Evolutionary conservation across 2,113 vertebrate species (phyloP).

Genomic region (Grus americana): DNA sequence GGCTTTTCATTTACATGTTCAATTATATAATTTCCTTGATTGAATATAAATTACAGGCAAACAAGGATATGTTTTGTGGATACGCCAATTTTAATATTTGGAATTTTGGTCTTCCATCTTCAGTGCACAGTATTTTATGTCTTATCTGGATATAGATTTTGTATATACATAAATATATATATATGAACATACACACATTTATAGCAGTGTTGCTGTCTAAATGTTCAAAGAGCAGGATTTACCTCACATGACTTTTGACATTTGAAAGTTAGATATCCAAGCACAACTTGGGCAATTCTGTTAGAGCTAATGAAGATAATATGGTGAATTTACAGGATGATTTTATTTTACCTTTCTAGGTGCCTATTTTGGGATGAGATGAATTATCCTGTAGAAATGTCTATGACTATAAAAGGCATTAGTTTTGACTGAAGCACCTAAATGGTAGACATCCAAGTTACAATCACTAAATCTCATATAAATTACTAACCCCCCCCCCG

Average conservation of each 20-base stretch:
- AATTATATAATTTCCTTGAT: not conserved
- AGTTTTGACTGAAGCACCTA: not conserved
- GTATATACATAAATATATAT: not conserved
- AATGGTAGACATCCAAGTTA: not conserved
- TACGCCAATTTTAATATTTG: not conserved
- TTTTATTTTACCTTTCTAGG: not conserved
- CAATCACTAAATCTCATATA: not conserved
- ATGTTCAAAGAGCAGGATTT: not conserved
- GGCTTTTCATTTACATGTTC: not conserved
- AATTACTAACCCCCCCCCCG: not conserved
- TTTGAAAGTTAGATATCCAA: not conserved
- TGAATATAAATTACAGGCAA: not conserved
- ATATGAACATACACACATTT: not conserved
- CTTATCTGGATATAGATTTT: not conserved
- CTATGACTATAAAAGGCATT: not conserved
- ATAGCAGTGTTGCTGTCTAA: not conserved
- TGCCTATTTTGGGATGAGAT: not conserved
- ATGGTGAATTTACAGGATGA: not conserved
- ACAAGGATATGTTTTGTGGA: not conserved
- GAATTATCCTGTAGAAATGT: not conserved
- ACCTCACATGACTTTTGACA: not conserved
- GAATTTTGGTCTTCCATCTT: not conserved
- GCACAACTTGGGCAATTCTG: not conserved
- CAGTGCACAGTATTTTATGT: not conserved
- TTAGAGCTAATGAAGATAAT: not conserved